Evolutionary conservation across 2,888 invertebrate genomes (phyloP).

Genomic region (Hololepta plana): DNA sequence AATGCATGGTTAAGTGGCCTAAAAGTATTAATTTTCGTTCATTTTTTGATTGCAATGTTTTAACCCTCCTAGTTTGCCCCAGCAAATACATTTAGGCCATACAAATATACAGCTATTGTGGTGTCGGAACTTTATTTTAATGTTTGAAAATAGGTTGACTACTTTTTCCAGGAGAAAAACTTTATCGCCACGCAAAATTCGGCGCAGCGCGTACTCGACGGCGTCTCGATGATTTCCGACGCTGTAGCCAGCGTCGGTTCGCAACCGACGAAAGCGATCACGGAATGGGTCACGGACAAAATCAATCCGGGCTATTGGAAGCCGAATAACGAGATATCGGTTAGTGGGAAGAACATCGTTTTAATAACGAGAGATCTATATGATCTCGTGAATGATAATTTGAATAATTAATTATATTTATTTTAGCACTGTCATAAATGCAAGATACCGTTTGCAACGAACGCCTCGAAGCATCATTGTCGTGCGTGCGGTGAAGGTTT

Average conservation of each 20-base stretch:
- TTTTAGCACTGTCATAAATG: conserved; percentile 46
- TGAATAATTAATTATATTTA: conserved; percentile 1
- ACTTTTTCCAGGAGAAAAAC: conserved; percentile 22
- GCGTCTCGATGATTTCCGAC: conserved; percentile 36
- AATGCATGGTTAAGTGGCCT: too few species aligned
- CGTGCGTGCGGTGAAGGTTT: conserved; percentile 66
- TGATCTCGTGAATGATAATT: conserved; percentile 1
- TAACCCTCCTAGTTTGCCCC: neutral
- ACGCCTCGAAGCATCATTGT: conserved; percentile 53
- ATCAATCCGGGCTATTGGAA: conserved; percentile 67
- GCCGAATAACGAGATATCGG: conserved; percentile 55
- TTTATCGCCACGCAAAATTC: conserved; percentile 21
- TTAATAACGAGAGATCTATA: conserved; percentile 1
- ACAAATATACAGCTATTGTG: conserved; percentile 5
- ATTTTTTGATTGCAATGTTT: neutral
- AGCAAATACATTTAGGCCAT: neutral
- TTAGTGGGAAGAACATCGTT: conserved; percentile 22
- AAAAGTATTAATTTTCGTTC: conserved; percentile 1
- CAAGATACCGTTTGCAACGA: conserved; percentile 33
- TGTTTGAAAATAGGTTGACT: conserved; percentile 19
- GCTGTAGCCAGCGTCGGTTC: conserved; percentile 43
- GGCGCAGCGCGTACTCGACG: conserved; percentile 35
- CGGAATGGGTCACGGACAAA: conserved; percentile 59
- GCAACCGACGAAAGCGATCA: conserved; percentile 49
- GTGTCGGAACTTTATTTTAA: conserved; percentile 1